Evolutionary conservation across 1,140 invertebrate genomes (phyloP).

Genomic region (Cryptotermes secundus): DNA sequence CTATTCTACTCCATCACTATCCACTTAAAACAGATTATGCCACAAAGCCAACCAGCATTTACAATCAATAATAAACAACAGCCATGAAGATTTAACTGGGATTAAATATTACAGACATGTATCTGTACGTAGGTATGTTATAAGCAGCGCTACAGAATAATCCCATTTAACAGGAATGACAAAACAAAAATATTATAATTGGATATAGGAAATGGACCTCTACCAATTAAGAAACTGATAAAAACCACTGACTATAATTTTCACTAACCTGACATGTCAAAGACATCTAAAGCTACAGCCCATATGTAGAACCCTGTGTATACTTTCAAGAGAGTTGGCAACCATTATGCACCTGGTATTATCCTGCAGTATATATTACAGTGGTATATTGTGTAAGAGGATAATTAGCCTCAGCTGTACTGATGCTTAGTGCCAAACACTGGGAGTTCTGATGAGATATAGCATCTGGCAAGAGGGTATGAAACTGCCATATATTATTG

Average conservation of each 20-base stretch:
- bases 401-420: background rate
- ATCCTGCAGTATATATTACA: background rate
- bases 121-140: background rate
- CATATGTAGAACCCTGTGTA: background rate
- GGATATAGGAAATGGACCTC: background rate
- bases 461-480: too few species aligned
- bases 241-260: background rate
- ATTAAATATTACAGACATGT: background rate
- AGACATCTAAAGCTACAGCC: background rate
- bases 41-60: background rate
- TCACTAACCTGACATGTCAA: background rate
- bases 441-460: too few species aligned
- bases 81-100: background rate
- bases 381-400: background rate
- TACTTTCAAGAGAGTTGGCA: conserved; percentile 1
- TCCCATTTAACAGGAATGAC: background rate
- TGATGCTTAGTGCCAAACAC: background rate
- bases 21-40: background rate
- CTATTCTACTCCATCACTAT: background rate
- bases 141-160: background rate
- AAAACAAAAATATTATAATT: background rate
- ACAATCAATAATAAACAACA: background rate
- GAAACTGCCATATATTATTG: background rate
- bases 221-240: background rate
- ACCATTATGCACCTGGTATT: background rate